Evolutionary conservation across 2,888 invertebrate species (phyloP).

Genomic region (Hesperia comma): DNA sequence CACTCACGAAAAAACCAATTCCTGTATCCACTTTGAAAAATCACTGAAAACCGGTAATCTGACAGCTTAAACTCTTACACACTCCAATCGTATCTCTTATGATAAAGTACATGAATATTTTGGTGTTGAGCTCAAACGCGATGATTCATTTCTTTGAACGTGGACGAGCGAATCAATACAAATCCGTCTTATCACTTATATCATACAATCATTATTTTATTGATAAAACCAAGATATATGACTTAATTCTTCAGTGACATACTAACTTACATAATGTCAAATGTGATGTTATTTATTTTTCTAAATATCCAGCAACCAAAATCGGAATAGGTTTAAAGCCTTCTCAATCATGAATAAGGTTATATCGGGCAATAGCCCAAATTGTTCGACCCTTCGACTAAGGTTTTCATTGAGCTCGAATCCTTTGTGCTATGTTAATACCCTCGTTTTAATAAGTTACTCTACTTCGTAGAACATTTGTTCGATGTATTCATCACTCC

Average conservation of each 20-base stretch:
- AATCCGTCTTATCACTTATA: slow-evolving; percentile 16
- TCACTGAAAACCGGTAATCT: slow-evolving; percentile 3
- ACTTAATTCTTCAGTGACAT: slow-evolving; percentile 37
- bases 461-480: neutral
- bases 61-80: slow-evolving; percentile 2
- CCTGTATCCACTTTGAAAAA: neutral
- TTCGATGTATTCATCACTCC: neutral
- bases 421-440: neutral
- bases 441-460: neutral
- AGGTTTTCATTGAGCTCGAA: neutral
- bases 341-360: neutral
- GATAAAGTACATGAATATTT: slow-evolving; percentile 3
- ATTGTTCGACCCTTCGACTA: neutral
- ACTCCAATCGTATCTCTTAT: neutral
- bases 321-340: slow-evolving; percentile 1
- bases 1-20: neutral
- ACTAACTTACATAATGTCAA: slow-evolving; percentile 37
- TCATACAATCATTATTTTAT: slow-evolving; percentile 24
- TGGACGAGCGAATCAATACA: slow-evolving; percentile 2
- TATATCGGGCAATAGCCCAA: neutral
- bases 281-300: slow-evolving; percentile 33
- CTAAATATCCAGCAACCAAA: neutral
- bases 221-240: slow-evolving; percentile 39
- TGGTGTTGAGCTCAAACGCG: neutral
- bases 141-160: neutral